Base-by-base conservation (phyloP, 2,797 vertebrate genomes). In the Sebastiscus tertius region DNA sequence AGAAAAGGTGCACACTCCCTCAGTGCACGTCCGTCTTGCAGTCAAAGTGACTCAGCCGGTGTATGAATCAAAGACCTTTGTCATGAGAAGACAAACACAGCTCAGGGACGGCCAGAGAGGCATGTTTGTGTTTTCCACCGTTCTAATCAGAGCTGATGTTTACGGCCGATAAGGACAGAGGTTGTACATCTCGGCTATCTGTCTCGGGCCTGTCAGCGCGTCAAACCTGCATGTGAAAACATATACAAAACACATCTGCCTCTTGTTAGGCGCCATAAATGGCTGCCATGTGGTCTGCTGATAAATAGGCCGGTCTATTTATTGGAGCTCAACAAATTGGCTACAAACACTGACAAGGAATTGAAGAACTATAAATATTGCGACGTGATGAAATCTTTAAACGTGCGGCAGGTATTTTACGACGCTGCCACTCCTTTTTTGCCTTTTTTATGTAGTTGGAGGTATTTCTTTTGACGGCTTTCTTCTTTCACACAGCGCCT, bases 301-400 rank as follows among this genome's bases (percentile, higher is more conserved):
- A 96, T 96, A 96, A 97, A 96, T 96, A 96, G 93, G 91, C 90
- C 92, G 81, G 94, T 94, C 92, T 95, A 94, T 96, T 96, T 96
- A 96, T 96, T 96, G 95, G 96, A 95, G 93, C 95, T 95, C 96
- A 97, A 96, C 96, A 96, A 95, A 96, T 91, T 95, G 96, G 94
- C 95, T 94, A 95, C 95, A 95, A 96, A 96, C 86, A 93, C 95
- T 95, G 96, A 96, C 96, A 96, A 94, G 95, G 95, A 93, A 96
- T 96, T 89, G 94, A 94, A 95, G 95, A 92, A 94, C 95, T 91
- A 94, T 96, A 96, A 92, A 95, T 96, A 94, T 94, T 92, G 86
- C 81, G 69, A 89, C 36, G 89, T 84, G 94, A 94, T 96, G 95
- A 96, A 95, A 96, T 91, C 93, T 96, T 96, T 95, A 95, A 96